phyloP scores from a whole-genome alignment of 2,888 invertebrate species.

The Ornithoptera priamus region DNA sequence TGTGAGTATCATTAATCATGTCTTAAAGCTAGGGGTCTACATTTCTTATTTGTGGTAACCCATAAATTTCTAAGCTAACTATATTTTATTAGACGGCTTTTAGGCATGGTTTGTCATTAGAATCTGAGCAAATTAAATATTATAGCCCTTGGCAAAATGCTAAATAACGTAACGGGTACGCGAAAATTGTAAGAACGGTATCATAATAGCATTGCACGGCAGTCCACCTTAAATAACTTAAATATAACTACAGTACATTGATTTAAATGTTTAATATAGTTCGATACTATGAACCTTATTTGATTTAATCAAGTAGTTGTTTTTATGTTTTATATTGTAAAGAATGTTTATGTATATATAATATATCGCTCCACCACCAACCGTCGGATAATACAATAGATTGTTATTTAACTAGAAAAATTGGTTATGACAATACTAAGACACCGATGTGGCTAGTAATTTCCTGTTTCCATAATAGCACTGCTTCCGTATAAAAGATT shows the following conservation, averaged over 20 bases:
- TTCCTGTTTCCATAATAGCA: constrained; percentile 4
- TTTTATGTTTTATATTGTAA: too few relatives aligned
- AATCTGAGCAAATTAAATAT: constrained; percentile 30
- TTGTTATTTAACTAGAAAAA: constrained; percentile 23
- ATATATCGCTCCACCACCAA: constrained; percentile 2
- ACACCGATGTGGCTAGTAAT: background rate
- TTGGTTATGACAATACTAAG: constrained; percentile 7
- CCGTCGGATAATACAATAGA: constrained; percentile 16
- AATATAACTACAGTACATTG: too few relatives aligned
- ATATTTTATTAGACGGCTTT: constrained; percentile 20
- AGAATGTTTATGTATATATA: too few relatives aligned
- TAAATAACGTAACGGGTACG: constrained; percentile 15
- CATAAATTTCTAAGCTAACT: constrained; percentile 21
- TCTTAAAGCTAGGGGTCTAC: constrained; percentile 9
- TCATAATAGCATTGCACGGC: too few relatives aligned
- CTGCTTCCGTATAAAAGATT: constrained; percentile 10
- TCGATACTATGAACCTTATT: too few relatives aligned
- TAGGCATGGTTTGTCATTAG: constrained; percentile 25
- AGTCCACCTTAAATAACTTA: too few relatives aligned
- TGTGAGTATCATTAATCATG: constrained; percentile 14
- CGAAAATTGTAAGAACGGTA: constrained; percentile 10
- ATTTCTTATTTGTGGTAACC: constrained; percentile 20
- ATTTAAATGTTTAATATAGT: too few relatives aligned
- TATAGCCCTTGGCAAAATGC: constrained; percentile 20
- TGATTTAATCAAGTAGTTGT: too few relatives aligned